phyloP scores from a whole-genome alignment of 2,797 vertebrate genomes.

The Macropus fuliginosus region DNA sequence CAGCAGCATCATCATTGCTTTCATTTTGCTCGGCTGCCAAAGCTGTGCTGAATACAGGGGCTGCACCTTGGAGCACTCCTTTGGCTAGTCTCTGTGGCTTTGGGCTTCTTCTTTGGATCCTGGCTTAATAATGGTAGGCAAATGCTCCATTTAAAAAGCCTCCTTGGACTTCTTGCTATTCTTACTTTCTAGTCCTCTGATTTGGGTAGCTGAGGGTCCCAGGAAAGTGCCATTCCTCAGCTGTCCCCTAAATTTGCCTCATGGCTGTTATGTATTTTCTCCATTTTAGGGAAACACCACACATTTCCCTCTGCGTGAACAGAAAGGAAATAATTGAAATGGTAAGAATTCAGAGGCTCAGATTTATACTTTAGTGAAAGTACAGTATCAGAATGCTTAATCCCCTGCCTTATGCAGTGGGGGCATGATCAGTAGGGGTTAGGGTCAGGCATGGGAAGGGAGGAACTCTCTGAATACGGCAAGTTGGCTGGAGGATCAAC shows the following conservation, averaged over 20 bases:
- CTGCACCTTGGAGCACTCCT: background rate
- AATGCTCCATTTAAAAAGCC: background rate
- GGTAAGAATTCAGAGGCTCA: conserved; percentile 63
- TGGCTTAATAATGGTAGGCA: background rate
- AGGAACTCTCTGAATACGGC: conserved; percentile 70
- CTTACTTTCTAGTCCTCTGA: background rate
- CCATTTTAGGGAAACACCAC: conserved; percentile 65
- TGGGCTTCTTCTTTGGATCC: background rate
- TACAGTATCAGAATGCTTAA: conserved; percentile 73
- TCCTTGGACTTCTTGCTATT: background rate
- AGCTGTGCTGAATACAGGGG: background rate
- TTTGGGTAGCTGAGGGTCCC: background rate
- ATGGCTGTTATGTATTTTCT: conserved; percentile 23
- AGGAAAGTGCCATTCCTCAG: background rate
- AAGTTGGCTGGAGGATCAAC: conserved; percentile 79
- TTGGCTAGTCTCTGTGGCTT: background rate
- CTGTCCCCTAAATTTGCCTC: conserved; percentile 20
- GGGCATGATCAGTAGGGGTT: conserved; percentile 16
- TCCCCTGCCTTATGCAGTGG: conserved; percentile 66
- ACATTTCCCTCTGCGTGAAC: conserved; percentile 43
- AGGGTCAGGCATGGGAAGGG: conserved; percentile 21
- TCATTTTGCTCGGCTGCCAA: background rate
- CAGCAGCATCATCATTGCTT: background rate
- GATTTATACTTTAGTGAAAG: conserved; percentile 74
- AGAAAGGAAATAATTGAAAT: conserved; percentile 81